Evolutionary conservation across 2,113 vertebrate genomes (phyloP).

Genomic region (Bufo gargarizans): DNA sequence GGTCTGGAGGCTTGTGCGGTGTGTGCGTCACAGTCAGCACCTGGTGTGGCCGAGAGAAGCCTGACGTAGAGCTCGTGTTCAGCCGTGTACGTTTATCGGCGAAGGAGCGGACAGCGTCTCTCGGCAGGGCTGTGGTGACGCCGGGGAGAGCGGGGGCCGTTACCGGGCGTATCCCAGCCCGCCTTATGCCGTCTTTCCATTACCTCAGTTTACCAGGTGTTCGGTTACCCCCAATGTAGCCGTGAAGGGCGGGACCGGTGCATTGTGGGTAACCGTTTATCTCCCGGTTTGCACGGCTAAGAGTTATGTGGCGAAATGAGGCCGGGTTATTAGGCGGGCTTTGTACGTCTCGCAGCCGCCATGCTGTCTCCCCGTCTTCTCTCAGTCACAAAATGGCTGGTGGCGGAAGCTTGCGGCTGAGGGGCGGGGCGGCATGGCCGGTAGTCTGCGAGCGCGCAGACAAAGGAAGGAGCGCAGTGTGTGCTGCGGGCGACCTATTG

Average conservation of each 20-base stretch:
- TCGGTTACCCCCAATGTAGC: too few relatives aligned
- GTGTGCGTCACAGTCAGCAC: background rate
- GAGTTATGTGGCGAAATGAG: too few relatives aligned
- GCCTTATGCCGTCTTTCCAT: too few relatives aligned
- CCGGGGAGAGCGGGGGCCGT: background rate
- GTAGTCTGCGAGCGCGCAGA: background rate
- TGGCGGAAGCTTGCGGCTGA: conserved; percentile 56
- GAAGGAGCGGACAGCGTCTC: too few relatives aligned
- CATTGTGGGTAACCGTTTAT: too few relatives aligned
- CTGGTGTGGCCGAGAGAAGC: background rate
- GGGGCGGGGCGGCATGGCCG: conserved; percentile 49
- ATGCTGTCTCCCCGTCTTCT: conserved; percentile 14
- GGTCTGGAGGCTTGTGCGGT: too few relatives aligned
- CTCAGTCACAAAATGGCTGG: conserved; percentile 55
- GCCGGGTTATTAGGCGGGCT: background rate
- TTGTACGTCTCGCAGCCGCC: conserved; percentile 17
- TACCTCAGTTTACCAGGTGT: too few relatives aligned
- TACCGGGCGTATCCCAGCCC: too few relatives aligned
- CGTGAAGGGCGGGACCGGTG: too few relatives aligned
- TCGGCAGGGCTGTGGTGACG: background rate
- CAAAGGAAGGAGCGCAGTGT: background rate
- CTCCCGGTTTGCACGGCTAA: too few relatives aligned
- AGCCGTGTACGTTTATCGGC: too few relatives aligned
- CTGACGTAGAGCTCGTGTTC: background rate
- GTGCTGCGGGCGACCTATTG: background rate